A percentile compares a stretch with the other conserved stretches of the same genome.
These are phyloP conservation scores for Atopsyche davidsoni DNA, from an alignment of 1,140 invertebrate species.

Conservation along the genomic window DNA sequence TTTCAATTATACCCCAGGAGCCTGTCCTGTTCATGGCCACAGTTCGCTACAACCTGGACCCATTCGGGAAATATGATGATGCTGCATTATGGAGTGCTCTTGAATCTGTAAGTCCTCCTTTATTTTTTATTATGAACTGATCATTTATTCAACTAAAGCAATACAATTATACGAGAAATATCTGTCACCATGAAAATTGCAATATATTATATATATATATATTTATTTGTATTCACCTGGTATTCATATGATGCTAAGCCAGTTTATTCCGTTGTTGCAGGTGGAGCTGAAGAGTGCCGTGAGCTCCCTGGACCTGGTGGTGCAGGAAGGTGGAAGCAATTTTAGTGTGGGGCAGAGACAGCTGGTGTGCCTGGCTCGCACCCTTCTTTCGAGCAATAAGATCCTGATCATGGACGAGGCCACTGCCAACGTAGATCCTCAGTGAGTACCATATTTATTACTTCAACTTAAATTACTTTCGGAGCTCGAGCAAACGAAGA, in stretches of 20 bases:
- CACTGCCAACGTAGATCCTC: conserved; percentile 58
- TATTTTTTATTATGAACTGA: conserved; percentile 1
- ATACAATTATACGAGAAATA: too few relatives aligned
- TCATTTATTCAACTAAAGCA: neutral
- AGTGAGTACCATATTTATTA: conserved; percentile 48
- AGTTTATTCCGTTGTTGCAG: conserved; percentile 28
- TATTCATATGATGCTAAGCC: neutral
- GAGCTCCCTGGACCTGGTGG: conserved; percentile 49
- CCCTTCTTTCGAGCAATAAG: conserved; percentile 61
- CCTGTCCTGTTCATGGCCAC: conserved; percentile 63
- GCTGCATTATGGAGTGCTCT: conserved; percentile 33
- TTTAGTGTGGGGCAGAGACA: conserved; percentile 71
- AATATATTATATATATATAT: too few relatives aligned
- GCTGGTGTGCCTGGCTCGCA: conserved; percentile 66
- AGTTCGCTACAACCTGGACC: conserved; percentile 79
- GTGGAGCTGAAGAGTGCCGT: conserved; percentile 49
- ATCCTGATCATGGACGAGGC: conserved; percentile 70
- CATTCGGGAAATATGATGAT: conserved; percentile 56
- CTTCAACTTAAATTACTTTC: neutral
- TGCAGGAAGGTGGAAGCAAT: conserved; percentile 58
- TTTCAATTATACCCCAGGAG: conserved; percentile 67
- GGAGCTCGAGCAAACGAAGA: neutral
- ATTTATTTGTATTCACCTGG: too few relatives aligned
- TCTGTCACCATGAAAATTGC: too few relatives aligned
- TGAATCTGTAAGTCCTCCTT: conserved; percentile 33